A percentile compares a stretch with the other conserved stretches of the same genome.
These are phyloP conservation scores for Dynastes maya DNA, from an alignment of 2,888 invertebrate species.

Conservation along the genomic window DNA sequence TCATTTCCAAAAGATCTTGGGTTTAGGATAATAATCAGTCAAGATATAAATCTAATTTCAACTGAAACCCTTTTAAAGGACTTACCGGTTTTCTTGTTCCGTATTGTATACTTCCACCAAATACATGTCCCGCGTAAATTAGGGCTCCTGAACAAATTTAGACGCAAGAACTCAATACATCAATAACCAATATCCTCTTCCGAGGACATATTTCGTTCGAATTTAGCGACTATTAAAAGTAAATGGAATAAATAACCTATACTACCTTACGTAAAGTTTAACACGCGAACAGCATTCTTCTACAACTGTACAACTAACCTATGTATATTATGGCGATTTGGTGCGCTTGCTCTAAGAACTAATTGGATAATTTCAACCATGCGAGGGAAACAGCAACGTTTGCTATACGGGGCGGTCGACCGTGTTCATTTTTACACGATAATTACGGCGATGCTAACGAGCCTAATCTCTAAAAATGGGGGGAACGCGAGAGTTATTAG, in stretches of 20 bases:
- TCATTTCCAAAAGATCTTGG: no score
- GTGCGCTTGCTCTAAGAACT: conserved; percentile 35
- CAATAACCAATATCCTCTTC: neutral
- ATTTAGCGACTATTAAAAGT: neutral
- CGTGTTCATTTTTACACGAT: conserved; percentile 27
- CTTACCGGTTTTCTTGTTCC: conserved; percentile 39
- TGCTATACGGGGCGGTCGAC: neutral
- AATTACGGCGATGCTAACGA: conserved; percentile 12
- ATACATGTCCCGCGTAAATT: conserved; percentile 6
- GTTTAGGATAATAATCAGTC: no score
- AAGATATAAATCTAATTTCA: no score
- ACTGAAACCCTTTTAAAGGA: no score
- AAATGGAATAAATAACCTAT: neutral
- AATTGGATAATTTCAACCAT: conserved; percentile 40
- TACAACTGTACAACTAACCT: conserved; percentile 2
- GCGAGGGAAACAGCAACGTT: conserved; percentile 26
- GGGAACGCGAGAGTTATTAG: neutral
- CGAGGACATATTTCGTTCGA: neutral
- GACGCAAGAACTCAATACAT: neutral
- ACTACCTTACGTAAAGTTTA: neutral
- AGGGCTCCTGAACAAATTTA: neutral
- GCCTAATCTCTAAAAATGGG: conserved; percentile 5
- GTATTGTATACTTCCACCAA: conserved; percentile 14
- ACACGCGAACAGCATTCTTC: neutral
- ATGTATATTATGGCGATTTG: neutral